Base-by-base conservation (phyloP, 2,113 vertebrate species). In the Saccopteryx bilineata region DNA sequence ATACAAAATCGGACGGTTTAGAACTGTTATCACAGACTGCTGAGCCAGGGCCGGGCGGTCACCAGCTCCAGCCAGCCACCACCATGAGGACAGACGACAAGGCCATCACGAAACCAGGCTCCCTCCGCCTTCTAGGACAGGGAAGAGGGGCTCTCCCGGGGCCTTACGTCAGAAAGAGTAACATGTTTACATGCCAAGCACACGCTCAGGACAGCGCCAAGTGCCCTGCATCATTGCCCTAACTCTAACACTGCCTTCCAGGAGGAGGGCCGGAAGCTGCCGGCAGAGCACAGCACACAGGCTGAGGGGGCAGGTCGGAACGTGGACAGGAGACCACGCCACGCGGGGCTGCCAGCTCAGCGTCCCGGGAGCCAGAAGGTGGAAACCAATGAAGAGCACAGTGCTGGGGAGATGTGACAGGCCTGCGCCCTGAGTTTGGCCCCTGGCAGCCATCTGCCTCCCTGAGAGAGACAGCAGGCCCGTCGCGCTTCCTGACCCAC, bases 401-500 rank as follows among this genome's bases (percentile, higher is more conserved):
- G 56, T 1, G 14, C 50, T 52, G 39, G 14, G 26, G 4, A 24
- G 33, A 54, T 14, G 19, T 5, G 39, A 26, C 52, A 61, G 0
- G 12, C 21, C 18, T 14, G 5, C 1, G 8, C 50, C n/a, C 48
- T 65, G 48, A 13, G 9, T 4, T 26, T 2, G 54, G 79, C 31
- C 58, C 39, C 18, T 0, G 0, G 13, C 21, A 63, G 89, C 24
- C 81, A 9, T 13, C 0, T 14, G 28, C 17, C 28, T 23, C 58
- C 48, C 17, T 12, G 46, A 12, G 24, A 1, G 4, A 72, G 39
- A 31, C 0, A 0, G 33, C 48, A 54, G 54, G 26, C 18, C 2
- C 1, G 5, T 6, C 50, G 13, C 5, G 21, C 17, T 24, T 39
- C 13, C 14, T 4, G 56, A 31, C 9, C 1, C 0, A 4, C 50